A percentile compares a stretch with the other conserved stretches of the same genome.
phyloP scores from a whole-genome alignment of 2,797 vertebrate species.

The Craterocephalus amniculus region DNA sequence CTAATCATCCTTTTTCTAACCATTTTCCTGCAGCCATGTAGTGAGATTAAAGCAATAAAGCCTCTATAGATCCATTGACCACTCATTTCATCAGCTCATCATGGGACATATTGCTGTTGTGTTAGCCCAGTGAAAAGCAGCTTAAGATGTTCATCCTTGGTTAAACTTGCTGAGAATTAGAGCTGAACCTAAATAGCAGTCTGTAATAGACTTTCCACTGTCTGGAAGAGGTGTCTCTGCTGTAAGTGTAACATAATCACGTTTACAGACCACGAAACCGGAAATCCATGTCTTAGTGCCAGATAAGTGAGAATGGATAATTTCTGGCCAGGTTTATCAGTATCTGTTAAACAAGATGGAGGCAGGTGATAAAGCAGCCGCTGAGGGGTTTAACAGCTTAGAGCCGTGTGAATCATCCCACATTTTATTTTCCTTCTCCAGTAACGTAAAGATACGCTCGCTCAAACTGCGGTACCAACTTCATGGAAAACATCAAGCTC shows the following conservation, averaged over 20 bases:
- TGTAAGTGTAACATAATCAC: constrained; percentile 57
- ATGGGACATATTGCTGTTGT: constrained; percentile 61
- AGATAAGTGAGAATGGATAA: constrained; percentile 62
- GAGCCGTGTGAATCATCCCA: constrained; percentile 13
- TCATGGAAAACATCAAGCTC: not conserved
- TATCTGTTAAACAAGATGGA: constrained; percentile 39
- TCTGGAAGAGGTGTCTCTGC: constrained; percentile 54
- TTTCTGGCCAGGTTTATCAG: constrained; percentile 53
- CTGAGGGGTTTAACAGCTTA: constrained; percentile 21
- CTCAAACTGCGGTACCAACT: not conserved
- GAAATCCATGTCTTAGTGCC: constrained; percentile 64
- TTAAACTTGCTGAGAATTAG: constrained; percentile 61
- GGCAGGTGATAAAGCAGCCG: constrained; percentile 30
- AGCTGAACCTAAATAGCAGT: constrained; percentile 55
- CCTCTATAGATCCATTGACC: constrained; percentile 62
- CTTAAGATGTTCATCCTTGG: constrained; percentile 61
- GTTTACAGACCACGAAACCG: constrained; percentile 66
- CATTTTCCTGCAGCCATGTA: constrained; percentile 31
- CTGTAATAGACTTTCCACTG: constrained; percentile 56
- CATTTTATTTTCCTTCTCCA: not conserved
- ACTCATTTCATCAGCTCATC: constrained; percentile 59
- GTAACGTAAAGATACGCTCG: not conserved
- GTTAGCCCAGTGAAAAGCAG: constrained; percentile 65
- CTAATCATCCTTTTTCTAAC: constrained; percentile 36
- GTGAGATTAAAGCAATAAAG: constrained; percentile 45